Base-by-base conservation (phyloP, 2,888 invertebrate species). In the Pseudanteris insignis region DNA sequence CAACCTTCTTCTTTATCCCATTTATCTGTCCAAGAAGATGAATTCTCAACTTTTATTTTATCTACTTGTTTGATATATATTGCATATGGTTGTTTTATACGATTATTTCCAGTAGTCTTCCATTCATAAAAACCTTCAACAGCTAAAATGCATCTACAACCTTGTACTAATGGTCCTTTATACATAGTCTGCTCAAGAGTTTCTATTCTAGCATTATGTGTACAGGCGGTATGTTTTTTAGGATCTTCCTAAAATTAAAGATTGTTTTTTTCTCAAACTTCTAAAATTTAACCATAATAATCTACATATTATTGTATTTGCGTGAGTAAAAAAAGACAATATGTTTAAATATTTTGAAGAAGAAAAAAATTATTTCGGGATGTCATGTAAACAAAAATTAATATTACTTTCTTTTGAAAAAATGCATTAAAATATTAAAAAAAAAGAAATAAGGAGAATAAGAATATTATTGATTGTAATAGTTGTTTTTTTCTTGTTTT, bases 61-160 rank as follows among this genome's bases (percentile, higher is more conserved):
- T 83, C 78, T 18, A 80, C 71, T 74, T 90, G 89, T 7, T 85
- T 84, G 67, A 86, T 82, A 78, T 89, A 88, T 50, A 93, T 85
- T 65, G 88, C 89, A 76, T 89, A 90, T 0, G 91, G 91, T 70
- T 89, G 88, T 72, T 90, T 92, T 9, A 79, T 81, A 2, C 81
- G 78, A 54, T 83, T 82, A 71, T 80, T 82, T 48, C 81, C 73
- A n/a, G 85, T 86, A 2, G 63, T 67, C 51, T 68, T 55, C 91
- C 91, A 91, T 79, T 91, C 91, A 73, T 90, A 91, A 73, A 88
- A 93, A 40, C 94, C 93, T 81, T 93, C 91, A 60, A 87, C 88
- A 7, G 92, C 73, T 13, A 93, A 83, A 4, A 91, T 84, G 81
- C 94, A 94, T 65, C 92, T 84, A 64, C 87, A 86, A 6, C 92